These are phyloP conservation scores for Cossypha caffra DNA, from an alignment of 2,797 vertebrate species.

Conservation along the genomic window DNA sequence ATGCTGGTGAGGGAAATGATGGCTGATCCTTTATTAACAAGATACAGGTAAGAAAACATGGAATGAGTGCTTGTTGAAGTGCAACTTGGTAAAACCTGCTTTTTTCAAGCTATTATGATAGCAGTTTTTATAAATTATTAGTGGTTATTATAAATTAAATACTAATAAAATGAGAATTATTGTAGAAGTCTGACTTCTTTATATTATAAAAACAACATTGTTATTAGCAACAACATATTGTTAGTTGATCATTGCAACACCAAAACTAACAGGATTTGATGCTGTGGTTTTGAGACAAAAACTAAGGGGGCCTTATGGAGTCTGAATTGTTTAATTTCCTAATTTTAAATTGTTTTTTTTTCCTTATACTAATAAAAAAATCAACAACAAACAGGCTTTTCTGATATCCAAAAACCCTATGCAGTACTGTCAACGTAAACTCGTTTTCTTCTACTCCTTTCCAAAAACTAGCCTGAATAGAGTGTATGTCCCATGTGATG, in stretches of 20 bases:
- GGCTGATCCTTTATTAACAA: constrained; percentile 95
- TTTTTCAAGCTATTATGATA: background rate
- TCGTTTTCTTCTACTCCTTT: background rate
- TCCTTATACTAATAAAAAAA: background rate
- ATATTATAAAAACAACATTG: background rate
- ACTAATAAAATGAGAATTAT: background rate
- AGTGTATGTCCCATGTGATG: rapidly evolving
- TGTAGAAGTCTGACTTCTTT: background rate
- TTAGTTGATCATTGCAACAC: background rate
- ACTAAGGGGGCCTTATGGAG: background rate
- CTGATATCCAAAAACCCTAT: background rate
- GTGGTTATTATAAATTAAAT: background rate
- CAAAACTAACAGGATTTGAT: background rate
- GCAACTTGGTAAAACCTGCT: background rate
- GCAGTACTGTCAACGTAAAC: background rate
- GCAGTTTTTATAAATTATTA: background rate
- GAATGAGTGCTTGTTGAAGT: background rate
- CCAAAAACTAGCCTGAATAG: background rate
- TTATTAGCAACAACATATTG: background rate
- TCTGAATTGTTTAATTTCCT: background rate
- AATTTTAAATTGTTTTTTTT: background rate
- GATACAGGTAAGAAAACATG: constrained; percentile 86
- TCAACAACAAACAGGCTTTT: background rate
- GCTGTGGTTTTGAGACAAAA: background rate
- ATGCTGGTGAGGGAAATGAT: constrained; percentile 99